Base-by-base conservation (phyloP, 2,888 invertebrate genomes). In the Leptopilina syphax region DNA sequence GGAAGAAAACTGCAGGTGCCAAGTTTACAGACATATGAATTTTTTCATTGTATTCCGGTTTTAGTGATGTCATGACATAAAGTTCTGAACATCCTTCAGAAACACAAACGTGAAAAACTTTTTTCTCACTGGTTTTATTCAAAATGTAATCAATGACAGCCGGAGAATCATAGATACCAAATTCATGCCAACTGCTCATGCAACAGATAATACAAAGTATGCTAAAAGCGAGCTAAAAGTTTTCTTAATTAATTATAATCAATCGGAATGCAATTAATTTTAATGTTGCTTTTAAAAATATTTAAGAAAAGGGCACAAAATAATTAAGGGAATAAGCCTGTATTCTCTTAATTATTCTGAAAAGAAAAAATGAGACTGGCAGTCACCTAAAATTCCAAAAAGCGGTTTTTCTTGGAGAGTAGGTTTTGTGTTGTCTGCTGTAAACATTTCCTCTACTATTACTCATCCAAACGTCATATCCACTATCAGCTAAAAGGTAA, bases 1-100 rank as follows among this genome's bases (percentile, higher is more conserved):
- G 18, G 18, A 18, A 18, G 18, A 60, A 60, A 18, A 60, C 13
- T 60, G 60, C 60, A 13, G 76, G 76, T 27, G 76, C 76, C 10
- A 76, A 13, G 12, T 60, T 27, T 13, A 76, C 18, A 12, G 63
- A 12, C 9, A 76, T 18, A 27, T 34, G 3, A 12, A 76, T 76
- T 76, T 76, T 76, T 4, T 76, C 18, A 60, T 76, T 76, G 34
- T 76, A 76, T 34, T 76, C 57, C 1, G 76, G 60, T 27, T 13
- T 27, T n/a, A n/a, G 57, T 18, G 76, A 76, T n/a, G 60, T 5
- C 24, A 76, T n/a, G 24, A 60, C 76, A 18, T 27, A 76, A 5
- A 57, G 13, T 76, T 54, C 54, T n/a, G 76, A 24, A 12, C 60
- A 41, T 5, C 76, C 76, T 10, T 41, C 6, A 1, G 76, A 76